Percentiles rank a stretch among this genome's conserved stretches.
Evolutionary conservation across 2,113 vertebrate species (phyloP).

Genomic region (Pipa parva): DNA sequence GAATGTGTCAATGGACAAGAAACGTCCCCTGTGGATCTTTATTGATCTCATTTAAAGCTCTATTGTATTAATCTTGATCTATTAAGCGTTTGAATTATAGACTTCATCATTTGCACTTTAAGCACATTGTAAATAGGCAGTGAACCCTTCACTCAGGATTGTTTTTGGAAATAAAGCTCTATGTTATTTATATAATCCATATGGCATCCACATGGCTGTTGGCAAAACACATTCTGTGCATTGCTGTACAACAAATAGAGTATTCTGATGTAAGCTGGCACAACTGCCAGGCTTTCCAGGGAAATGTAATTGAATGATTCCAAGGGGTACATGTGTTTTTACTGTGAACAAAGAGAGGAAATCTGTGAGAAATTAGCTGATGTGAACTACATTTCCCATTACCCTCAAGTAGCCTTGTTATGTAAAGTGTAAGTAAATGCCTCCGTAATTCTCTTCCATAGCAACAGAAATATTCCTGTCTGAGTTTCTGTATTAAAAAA

Average conservation of each 20-base stretch:
- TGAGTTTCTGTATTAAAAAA: too few relatives aligned
- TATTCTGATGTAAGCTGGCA: constrained; percentile 31
- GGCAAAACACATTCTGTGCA: constrained; percentile 52
- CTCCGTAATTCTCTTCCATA: constrained; percentile 22
- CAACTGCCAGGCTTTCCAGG: constrained; percentile 53
- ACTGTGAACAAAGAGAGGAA: too few relatives aligned
- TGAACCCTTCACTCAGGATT: not conserved
- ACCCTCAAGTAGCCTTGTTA: too few relatives aligned
- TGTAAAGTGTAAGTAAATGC: too few relatives aligned
- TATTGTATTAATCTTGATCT: constrained; percentile 31
- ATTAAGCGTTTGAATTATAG: not conserved
- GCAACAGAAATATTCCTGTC: constrained; percentile 48
- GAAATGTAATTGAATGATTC: constrained; percentile 61
- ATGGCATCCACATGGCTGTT: constrained; percentile 56
- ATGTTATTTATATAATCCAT: constrained; percentile 43
- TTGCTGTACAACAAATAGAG: constrained; percentile 52
- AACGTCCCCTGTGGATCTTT: constrained; percentile 45
- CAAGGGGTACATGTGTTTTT: too few relatives aligned
- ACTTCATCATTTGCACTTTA: constrained; percentile 4
- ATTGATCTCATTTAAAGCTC: constrained; percentile 44
- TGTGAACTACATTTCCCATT: too few relatives aligned
- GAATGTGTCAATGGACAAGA: constrained; percentile 49
- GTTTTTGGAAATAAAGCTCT: not conserved
- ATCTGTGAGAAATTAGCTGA: too few relatives aligned
- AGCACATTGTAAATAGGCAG: not conserved